Base-by-base conservation (phyloP, 2,888 invertebrate species). In the Thysanoteuthis rhombus region DNA sequence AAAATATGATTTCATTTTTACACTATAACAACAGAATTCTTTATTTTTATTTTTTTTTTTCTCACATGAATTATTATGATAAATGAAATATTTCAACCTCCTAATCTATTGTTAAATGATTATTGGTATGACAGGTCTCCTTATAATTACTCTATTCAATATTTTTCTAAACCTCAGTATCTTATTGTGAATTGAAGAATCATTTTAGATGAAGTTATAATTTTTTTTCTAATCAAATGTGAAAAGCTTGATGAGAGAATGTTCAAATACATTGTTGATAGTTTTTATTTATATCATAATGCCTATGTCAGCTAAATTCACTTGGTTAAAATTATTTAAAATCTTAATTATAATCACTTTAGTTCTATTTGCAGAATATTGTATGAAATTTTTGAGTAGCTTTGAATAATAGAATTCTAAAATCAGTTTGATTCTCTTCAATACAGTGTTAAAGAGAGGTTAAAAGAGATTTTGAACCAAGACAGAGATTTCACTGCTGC, bases 381-480 rank as follows among this genome's bases (percentile, higher is more conserved):
- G 5, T 38, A 16, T 38, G 0, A 89, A 39, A 90, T 90, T 10
- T 90, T 8, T 32, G 40, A 90, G 40, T 90, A 39, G 1, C 39
- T 90, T 28, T 90, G 39, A 39, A 90, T 38, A 38, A 90, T 90
- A 90, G 36, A 36, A 40, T 32, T 90, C 28, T 90, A 90, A 40
- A 90, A 90, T n/a, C 93, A 39, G 19, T 75, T 10, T 75, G n/a
- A 36, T 75, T 75, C 4, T 75, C n/a, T 93, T 45, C 93, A 95
- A 97, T 96, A 93, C 96, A 99, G 99, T 98, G 99, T 99, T 10
- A 99, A 99, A 97, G 98, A 98, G n/a, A 98, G 98, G 22, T 97
- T 99, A 25, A 99, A 99, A 97, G 99, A 99, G 95, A 98, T 99
- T 39, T 98, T 99, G 98, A 99, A 99, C 96, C 98, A 98, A 94